Evolutionary conservation across 2,888 invertebrate species (phyloP).

Genomic region (Bombyx huttoni): DNA sequence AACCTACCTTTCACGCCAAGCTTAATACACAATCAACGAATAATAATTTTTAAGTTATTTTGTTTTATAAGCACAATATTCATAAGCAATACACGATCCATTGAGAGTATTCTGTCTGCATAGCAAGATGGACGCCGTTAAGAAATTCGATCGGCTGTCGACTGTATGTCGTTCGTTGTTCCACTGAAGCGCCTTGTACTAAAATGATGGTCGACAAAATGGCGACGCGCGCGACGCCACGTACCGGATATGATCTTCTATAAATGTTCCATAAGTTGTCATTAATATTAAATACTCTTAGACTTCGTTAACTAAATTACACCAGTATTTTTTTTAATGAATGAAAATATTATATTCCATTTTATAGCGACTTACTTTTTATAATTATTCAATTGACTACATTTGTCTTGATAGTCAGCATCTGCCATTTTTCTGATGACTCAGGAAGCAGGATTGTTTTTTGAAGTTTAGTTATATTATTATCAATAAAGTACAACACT

Average conservation of each 20-base stretch:
- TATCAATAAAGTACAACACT: neutral
- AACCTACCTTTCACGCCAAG: no score
- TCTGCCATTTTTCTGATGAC: neutral
- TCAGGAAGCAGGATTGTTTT: no score
- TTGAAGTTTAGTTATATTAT: no score
- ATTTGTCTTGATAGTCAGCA: neutral
- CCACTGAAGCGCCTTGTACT: neutral
- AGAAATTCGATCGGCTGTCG: neutral
- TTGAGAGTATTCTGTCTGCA: neutral
- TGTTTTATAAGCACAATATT: no score
- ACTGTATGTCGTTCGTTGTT: constrained; percentile 11
- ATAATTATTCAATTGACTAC: constrained; percentile 8
- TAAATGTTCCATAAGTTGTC: neutral
- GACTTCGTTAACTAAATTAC: no score
- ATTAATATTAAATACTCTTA: no score
- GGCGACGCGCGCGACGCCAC: constrained; percentile 18
- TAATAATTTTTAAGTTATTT: no score
- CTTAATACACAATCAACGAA: no score
- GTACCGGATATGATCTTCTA: neutral
- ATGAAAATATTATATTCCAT: neutral
- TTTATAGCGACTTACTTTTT: neutral
- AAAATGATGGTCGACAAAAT: constrained; percentile 22
- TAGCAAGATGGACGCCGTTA: neutral
- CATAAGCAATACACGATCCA: neutral
- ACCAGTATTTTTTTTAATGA: neutral